These are phyloP conservation scores for Pipistrellus kuhlii DNA, from an alignment of 2,797 vertebrate species.

Conservation along the genomic window DNA sequence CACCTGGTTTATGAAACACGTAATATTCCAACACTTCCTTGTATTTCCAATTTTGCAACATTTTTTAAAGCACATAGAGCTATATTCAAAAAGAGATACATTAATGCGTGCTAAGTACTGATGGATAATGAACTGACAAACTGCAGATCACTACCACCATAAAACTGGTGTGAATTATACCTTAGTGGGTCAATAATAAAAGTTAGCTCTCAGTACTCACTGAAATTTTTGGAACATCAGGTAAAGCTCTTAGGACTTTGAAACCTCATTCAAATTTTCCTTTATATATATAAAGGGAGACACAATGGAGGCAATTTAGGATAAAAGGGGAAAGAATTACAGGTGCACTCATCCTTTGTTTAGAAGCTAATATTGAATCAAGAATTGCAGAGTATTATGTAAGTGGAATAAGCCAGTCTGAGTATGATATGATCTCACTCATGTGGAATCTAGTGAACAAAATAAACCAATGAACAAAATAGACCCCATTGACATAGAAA, in stretches of 20 bases:
- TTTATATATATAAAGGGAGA: background rate
- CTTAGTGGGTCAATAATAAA: background rate
- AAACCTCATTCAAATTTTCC: background rate
- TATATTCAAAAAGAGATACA: background rate
- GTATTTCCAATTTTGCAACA: background rate
- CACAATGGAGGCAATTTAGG: background rate
- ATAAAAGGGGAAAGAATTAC: background rate
- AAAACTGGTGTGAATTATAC: background rate
- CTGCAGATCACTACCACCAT: background rate
- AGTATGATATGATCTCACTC: no score
- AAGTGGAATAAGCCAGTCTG: no score
- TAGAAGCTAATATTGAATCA: background rate
- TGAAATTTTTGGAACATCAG: background rate
- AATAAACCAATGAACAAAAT: no score
- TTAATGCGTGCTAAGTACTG: background rate
- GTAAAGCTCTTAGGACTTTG: background rate
- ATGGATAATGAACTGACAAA: background rate
- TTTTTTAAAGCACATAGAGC: background rate
- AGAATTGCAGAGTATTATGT: background rate
- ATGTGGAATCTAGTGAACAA: no score
- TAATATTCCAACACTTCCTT: background rate
- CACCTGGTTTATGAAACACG: background rate
- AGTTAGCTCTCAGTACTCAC: background rate
- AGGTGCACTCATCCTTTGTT: background rate
- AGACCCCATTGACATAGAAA: no score